Conservation (phyloP, 2,888 invertebrate species). For the Megastigmus dorsalis region DNA sequence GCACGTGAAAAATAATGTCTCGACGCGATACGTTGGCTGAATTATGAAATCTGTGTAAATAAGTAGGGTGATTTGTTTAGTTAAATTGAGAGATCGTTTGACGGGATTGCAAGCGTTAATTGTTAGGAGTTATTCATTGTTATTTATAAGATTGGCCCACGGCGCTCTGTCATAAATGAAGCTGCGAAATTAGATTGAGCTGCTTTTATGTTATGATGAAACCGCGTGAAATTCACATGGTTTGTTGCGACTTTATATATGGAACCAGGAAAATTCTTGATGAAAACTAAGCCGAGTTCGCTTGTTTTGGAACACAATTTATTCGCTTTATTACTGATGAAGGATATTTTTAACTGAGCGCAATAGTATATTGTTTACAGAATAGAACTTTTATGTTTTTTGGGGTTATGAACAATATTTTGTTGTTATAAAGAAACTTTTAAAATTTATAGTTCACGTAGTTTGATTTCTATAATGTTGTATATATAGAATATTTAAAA, state of each 20-base stretch:
- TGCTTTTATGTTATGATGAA: slow-evolving; percentile 46
- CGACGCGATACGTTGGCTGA: too few species aligned
- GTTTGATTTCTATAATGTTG: too few species aligned
- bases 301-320: slow-evolving; percentile 5
- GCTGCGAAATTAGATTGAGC: slow-evolving; percentile 33
- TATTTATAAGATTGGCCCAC: slow-evolving; percentile 30
- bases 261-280: slow-evolving; percentile 47
- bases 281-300: slow-evolving; percentile 2
- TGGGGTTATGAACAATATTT: not conserved
- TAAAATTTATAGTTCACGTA: too few species aligned
- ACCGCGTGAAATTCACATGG: slow-evolving; percentile 30
- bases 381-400: not conserved
- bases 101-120: not conserved
- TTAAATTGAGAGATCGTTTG: not conserved
- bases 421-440: too few species aligned
- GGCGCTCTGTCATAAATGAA: slow-evolving; percentile 35
- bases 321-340: not conserved
- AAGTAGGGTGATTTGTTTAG: not conserved
- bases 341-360: too few species aligned
- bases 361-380: not conserved
- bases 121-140: slow-evolving; percentile 26
- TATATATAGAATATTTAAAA: not conserved
- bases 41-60: too few species aligned
- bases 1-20: not conserved
- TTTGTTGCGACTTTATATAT: slow-evolving; percentile 38